Percentiles rank a stretch among this genome's conserved stretches.
Conservation (phyloP, 2,888 invertebrate species). For the Aproaerema taeniolella region DNA sequence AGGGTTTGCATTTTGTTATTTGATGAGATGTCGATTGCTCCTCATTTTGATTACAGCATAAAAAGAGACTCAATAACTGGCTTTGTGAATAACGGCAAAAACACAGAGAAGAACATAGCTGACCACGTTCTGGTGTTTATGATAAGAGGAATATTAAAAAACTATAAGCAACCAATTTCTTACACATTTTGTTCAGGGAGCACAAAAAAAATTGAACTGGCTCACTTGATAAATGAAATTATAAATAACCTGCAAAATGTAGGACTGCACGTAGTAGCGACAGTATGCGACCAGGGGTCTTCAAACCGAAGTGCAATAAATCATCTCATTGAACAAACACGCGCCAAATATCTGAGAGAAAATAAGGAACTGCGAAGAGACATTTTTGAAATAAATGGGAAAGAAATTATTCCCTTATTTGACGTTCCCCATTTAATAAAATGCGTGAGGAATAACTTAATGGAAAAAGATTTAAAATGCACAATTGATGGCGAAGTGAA, state of each 20-base stretch:
- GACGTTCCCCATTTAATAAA: constrained; percentile 28
- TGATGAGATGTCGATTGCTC: constrained; percentile 23
- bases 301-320: constrained; percentile 25
- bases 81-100: too few species aligned
- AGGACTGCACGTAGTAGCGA: constrained; percentile 19
- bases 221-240: constrained; percentile 20
- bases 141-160: constrained; percentile 23
- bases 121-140: constrained; percentile 26
- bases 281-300: constrained; percentile 27
- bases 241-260: constrained; percentile 14
- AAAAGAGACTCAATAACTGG: neutral
- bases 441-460: constrained; percentile 24
- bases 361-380: constrained; percentile 16
- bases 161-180: constrained; percentile 26
- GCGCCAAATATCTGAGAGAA: constrained; percentile 13
- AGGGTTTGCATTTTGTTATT: constrained; percentile 17
- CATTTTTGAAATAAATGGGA: neutral
- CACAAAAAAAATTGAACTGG: constrained; percentile 20
- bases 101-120: constrained; percentile 16
- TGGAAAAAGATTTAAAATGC: constrained; percentile 22
- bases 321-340: constrained; percentile 20
- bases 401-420: constrained; percentile 23
- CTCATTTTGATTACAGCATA: constrained; percentile 17
- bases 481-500: too few species aligned
- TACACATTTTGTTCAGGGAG: constrained; percentile 26